Evolutionary conservation across 2,888 invertebrate genomes (phyloP).

Genomic region (Rhagophthalmus giganteus): DNA sequence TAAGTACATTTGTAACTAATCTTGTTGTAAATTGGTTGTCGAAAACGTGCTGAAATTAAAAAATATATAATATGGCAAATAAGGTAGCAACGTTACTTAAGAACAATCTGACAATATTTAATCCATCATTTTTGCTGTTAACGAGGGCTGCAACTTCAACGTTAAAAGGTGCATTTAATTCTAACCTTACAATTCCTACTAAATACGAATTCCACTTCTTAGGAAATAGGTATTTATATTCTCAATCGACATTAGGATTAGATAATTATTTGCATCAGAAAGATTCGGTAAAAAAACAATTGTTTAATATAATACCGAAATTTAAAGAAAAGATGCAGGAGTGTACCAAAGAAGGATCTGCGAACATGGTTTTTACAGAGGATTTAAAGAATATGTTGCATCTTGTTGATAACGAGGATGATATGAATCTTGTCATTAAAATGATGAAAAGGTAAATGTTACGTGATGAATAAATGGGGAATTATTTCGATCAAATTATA

Average conservation of each 20-base stretch:
- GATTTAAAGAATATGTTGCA: conserved; percentile 82
- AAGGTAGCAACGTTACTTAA: conserved; percentile 10
- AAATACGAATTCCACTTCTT: too few species aligned
- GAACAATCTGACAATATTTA: neutral
- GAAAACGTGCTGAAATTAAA: too few species aligned
- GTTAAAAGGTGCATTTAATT: neutral
- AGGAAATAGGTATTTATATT: conserved; percentile 54
- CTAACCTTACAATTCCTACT: too few species aligned
- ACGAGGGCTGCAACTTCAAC: neutral
- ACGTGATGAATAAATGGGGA: neutral
- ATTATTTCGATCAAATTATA: conserved; percentile 1
- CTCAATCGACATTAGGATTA: conserved; percentile 64
- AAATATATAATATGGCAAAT: too few species aligned
- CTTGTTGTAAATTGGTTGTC: too few species aligned
- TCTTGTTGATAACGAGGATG: conserved; percentile 64
- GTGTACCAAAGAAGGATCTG: conserved; percentile 59
- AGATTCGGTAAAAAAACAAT: conserved; percentile 62
- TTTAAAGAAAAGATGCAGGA: conserved; percentile 73
- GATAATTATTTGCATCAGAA: conserved; percentile 62
- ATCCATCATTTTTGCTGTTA: neutral
- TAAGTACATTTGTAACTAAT: too few species aligned
- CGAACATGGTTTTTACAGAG: conserved; percentile 78
- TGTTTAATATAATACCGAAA: conserved; percentile 64
- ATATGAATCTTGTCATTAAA: conserved; percentile 64
- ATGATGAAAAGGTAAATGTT: conserved; percentile 70